Evolutionary conservation across 2,888 invertebrate genomes (phyloP).

Genomic region (Ethmia dodecea): DNA sequence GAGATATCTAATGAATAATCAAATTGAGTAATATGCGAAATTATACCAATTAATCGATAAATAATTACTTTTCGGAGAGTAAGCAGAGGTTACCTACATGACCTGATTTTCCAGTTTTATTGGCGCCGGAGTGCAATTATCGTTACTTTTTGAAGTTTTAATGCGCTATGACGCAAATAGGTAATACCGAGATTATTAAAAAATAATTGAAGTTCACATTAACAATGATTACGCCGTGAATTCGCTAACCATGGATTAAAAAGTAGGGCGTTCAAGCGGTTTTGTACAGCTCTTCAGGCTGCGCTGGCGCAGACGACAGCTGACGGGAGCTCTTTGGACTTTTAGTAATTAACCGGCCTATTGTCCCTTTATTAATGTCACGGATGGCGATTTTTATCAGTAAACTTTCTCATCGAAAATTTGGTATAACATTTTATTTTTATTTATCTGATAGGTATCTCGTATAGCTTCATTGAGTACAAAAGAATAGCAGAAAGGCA

Average conservation of each 20-base stretch:
- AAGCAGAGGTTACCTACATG: no score
- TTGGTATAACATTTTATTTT: no score
- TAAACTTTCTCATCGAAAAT: constrained; percentile 12
- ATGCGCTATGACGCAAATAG: no score
- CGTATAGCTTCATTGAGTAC: no score
- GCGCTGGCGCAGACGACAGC: constrained; percentile 63
- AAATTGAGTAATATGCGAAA: not conserved
- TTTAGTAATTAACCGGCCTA: constrained; percentile 38
- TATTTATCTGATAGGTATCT: no score
- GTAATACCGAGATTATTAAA: no score
- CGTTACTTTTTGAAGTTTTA: no score
- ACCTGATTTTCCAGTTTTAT: not conserved
- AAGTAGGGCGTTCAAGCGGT: constrained; percentile 30
- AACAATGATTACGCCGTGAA: constrained; percentile 24
- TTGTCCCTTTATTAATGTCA: constrained; percentile 20
- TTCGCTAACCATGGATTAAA: constrained; percentile 55
- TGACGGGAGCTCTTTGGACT: constrained; percentile 38
- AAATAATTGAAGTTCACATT: constrained; percentile 35
- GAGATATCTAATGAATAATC: no score
- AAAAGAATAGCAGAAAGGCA: no score
- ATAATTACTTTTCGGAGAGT: no score
- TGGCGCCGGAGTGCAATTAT: not conserved
- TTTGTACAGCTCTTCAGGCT: constrained; percentile 40
- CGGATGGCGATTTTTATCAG: constrained; percentile 19
- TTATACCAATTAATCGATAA: not conserved